Evolutionary conservation across 2,113 vertebrate genomes (phyloP), one percentile per base, ranked within the genome.

Genomic region (Pristiophorus japonicus): DNA sequence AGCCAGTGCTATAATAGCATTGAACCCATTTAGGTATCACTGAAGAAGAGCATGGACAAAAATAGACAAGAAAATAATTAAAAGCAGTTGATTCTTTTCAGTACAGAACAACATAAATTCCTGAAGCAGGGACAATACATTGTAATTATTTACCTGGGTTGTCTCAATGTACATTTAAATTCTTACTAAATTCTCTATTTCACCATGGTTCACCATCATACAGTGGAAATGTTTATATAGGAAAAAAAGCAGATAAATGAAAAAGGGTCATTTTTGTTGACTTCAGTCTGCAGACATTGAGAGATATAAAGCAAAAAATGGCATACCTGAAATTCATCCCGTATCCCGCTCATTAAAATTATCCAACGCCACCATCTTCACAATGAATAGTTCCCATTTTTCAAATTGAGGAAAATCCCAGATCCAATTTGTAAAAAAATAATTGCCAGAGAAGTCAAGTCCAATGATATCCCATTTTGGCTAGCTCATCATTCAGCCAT

Each of bases 321-420:
- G 30, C 93, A 45, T 70, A 94, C 93, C 93, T 94, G 38, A 70
- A 51, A 94, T 70, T 94, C 66, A 94, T 70, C 42, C 42, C 12
- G 42, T 30, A 70, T 94, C 38, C 65, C 27, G 18, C 24, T 70
- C 22, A 73, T 16, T 73, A 34, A 70, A 47, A 47, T 70, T 51
- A 27, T 94, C 87, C 87, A 90, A 34, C 14, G 51, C 30, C 47
- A n/a, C 14, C 30, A 27, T 94, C 42, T 70, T 70, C 65, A 51
- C 38, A 67, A 70, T 0, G 5, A 92, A 70, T 93, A 93, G 14
- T 93, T 93, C 62, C 91, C 51, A 90, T 90, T 90, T 90, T 90
- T 90, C 51, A 55, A 59, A 30, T 90, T 90, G 4, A 59, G 27
- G 24, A 90, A 51, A 30, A 90, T 12, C 47, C 87, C 91, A 93